Conservation (phyloP, 2,888 invertebrate genomes). For the Synanthedon andrenaeformis region DNA sequence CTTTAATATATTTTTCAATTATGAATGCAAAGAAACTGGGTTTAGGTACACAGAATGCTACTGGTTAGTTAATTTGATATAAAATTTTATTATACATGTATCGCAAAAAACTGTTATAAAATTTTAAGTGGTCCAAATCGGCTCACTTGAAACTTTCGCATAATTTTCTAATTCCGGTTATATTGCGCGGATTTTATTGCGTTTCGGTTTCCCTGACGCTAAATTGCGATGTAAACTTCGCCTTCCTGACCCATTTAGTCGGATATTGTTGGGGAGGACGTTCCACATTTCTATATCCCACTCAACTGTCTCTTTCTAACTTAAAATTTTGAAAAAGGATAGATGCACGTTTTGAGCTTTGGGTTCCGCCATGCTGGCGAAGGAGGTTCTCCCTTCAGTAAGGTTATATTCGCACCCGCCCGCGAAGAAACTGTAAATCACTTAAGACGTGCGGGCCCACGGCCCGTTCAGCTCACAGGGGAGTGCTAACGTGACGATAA, state of each 20-base stretch:
- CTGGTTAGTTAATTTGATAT: no score
- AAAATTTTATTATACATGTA: no score
- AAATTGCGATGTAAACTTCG: constrained; percentile 62
- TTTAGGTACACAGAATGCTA: no score
- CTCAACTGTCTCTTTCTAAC: constrained; percentile 32
- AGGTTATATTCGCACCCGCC: constrained; percentile 8
- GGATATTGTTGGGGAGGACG: constrained; percentile 51
- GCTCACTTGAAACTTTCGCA: constrained; percentile 14
- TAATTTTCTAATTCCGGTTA: constrained; percentile 54
- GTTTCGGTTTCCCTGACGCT: constrained; percentile 53
- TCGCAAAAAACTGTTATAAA: no score
- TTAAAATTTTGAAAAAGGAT: constrained; percentile 22
- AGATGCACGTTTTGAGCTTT: constrained; percentile 4
- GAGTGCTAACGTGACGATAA: constrained; percentile 18
- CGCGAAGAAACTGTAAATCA: constrained; percentile 60
- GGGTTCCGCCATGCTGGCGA: constrained; percentile 6
- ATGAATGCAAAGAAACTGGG: no score
- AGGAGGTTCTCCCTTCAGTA: constrained; percentile 24
- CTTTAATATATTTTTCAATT: no score
- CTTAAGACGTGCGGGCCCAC: constrained; percentile 48
- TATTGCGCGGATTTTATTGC: constrained; percentile 50
- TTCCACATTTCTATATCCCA: constrained; percentile 49
- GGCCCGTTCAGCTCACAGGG: constrained; percentile 44
- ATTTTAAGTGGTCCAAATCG: no score
- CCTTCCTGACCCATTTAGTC: constrained; percentile 68